Evolutionary conservation across 2,888 invertebrate species (phyloP).

Genomic region (Germaria angustata): DNA sequence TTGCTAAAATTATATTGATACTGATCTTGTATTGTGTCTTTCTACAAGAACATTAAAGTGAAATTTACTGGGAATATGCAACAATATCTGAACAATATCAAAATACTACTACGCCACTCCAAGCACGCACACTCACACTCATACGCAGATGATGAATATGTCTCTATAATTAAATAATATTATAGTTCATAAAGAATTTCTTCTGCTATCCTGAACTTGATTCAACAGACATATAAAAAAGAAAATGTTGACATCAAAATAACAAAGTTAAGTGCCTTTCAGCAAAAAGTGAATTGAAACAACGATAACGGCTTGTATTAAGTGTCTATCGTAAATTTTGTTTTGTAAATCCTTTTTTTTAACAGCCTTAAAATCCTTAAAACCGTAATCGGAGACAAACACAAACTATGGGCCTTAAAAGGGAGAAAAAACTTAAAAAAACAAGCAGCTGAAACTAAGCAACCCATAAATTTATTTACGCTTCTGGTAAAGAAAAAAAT

Average conservation of each 20-base stretch:
- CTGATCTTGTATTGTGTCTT: too few relatives aligned
- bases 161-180: background rate
- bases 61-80: too few relatives aligned
- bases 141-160: background rate
- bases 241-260: background rate
- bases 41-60: too few relatives aligned
- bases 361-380: background rate
- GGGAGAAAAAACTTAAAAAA: background rate
- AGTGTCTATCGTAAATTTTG: background rate
- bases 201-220: too few relatives aligned
- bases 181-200: background rate
- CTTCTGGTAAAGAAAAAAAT: background rate
- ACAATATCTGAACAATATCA: too few relatives aligned
- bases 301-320: background rate
- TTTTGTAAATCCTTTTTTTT: background rate
- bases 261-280: background rate
- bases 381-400: background rate
- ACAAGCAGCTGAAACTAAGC: too few relatives aligned
- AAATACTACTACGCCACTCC: too few relatives aligned
- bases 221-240: too few relatives aligned
- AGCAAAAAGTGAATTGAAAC: background rate
- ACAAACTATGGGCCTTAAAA: too few relatives aligned
- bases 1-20: too few relatives aligned
- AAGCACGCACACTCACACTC: too few relatives aligned
- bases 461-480: constrained; percentile 25